Evolutionary conservation across 2,888 invertebrate genomes (phyloP), one percentile per base, ranked within the genome.

Genomic region (Biston betularia): DNA sequence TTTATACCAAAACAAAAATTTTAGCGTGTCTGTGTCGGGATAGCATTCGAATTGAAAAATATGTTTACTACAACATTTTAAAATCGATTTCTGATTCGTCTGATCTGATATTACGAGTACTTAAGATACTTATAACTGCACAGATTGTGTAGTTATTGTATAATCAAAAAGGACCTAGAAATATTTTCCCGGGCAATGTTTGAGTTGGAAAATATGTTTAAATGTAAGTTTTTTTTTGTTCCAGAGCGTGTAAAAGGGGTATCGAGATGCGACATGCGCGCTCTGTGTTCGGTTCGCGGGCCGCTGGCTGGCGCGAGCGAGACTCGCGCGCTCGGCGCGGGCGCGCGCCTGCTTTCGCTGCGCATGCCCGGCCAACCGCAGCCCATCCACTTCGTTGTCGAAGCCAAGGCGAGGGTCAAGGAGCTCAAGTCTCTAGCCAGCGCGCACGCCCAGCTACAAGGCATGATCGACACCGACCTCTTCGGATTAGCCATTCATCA

Each of bases 401-500:
- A 97, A 96, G 96, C 96, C 86, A 98, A 97, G 94, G 96, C 97
- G 78, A 96, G 96, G 89, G 97, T 97, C 86, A 96, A 96, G 86
- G 97, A 98, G 89, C 95, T 98, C 76, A 97, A 97, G 87, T 95
- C 96, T 79, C 96, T 97, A 89, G 96, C 97, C 94, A 96, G 96
- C 88, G 94, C 96, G 72, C 96, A 97, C 92, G 96, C 97, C 81
- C 96, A 96, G 84, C 95, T 97, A 86, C 96, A 96, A 93, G 97
- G 97, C 90, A 96, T 97, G 95, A 95, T 96, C 91, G 97, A 97
- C 92, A 96, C 96, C 84, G 97, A 97, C 85, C 95, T 97, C 81
- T 98, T 98, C 94, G 97, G 97, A 84, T 94, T 98, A 87, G 97
- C 97, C 81, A 95, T 97, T 83, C 95, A 96, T 86, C 96, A 96